Evolutionary conservation across 2,113 vertebrate genomes (phyloP), one percentile per base, ranked within the genome.

Genomic region (Strigops habroptila): DNA sequence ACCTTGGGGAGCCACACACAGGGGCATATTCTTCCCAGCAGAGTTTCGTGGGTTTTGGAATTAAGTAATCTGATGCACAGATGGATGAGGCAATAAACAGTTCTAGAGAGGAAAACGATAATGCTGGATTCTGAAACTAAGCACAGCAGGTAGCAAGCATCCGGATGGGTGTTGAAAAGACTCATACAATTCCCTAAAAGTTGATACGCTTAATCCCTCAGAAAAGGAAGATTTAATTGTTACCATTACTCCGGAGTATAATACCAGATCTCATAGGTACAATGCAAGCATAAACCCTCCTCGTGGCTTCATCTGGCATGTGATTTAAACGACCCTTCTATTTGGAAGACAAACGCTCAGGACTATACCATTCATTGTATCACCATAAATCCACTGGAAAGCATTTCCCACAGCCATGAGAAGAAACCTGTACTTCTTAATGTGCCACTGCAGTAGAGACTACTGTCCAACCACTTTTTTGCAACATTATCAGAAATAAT

Each of bases 121-220:
- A 88, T 0, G 0, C 49, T 82, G n/a, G 33, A 89, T 91, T 93
- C 81, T 87, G 83, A 94, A 96, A 93, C 81, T 39, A 87, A 92
- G 63, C 86, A 91, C 93, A 96, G 95, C 77, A 89, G 95, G 86
- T 22, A 89, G 73, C 88, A 79, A 79, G 83, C 46, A 70, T 77
- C 86, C 0, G 0, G 69, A 91, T 28, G n/a, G n/a, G 67, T 39
- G 25, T 33, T 90, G 80, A 86, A 96, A 93, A 94, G 86, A 82
- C 14, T 93, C 16, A 0, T 3, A 78, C 52, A 11, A 74, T 88
- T 82, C 91, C 53, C 84, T 78, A 92, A 92, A 91, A 96, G 83
- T 70, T 51, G 81, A 76, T 93, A 82, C 14, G 41, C 33, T 95
- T 95, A 94, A 93, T 84, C 78, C 70, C 62, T 85, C 2, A 2